phyloP scores from a whole-genome alignment of 2,797 vertebrate species.

The Rhadinocentrus ornatus region DNA sequence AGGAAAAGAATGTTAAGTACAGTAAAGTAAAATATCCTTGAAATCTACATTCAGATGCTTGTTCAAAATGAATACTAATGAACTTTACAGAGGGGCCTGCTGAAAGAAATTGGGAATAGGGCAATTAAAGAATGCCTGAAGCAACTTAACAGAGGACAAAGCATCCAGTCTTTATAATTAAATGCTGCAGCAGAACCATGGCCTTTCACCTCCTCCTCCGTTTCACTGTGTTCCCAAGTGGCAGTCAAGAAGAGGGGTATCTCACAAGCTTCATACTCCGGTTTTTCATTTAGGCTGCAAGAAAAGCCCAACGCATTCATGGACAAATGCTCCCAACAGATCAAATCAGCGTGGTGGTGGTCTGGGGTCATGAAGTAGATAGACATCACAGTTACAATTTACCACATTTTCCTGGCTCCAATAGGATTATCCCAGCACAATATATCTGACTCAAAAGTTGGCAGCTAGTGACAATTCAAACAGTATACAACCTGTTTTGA shows the following conservation, averaged over 20 bases:
- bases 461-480: slow-evolving; percentile 41
- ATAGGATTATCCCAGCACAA: slow-evolving; percentile 48
- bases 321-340: slow-evolving; percentile 67
- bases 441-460: slow-evolving; percentile 40
- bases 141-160: slow-evolving; percentile 86
- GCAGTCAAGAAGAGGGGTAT: slow-evolving; percentile 68
- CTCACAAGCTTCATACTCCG: slow-evolving; percentile 65
- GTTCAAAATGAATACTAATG: slow-evolving; percentile 81
- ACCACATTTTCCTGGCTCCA: slow-evolving; percentile 48
- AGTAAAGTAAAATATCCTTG: slow-evolving; percentile 64
- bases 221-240: slow-evolving; percentile 74
- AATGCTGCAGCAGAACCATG: slow-evolving; percentile 85
- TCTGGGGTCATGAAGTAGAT: slow-evolving; percentile 54
- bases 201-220: slow-evolving; percentile 83
- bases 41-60: slow-evolving; percentile 71
- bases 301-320: slow-evolving; percentile 65
- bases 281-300: slow-evolving; percentile 55
- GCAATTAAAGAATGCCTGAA: slow-evolving; percentile 88
- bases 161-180: slow-evolving; percentile 85
- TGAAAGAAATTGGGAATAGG: slow-evolving; percentile 74
- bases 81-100: slow-evolving; percentile 67
- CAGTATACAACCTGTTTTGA: slow-evolving; percentile 30
- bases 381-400: slow-evolving; percentile 63
- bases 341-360: slow-evolving; percentile 62
- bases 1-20: slow-evolving; percentile 43